These are phyloP conservation scores for Alitta virens DNA, from an alignment of 2,888 invertebrate genomes.

Conservation along the genomic window DNA sequence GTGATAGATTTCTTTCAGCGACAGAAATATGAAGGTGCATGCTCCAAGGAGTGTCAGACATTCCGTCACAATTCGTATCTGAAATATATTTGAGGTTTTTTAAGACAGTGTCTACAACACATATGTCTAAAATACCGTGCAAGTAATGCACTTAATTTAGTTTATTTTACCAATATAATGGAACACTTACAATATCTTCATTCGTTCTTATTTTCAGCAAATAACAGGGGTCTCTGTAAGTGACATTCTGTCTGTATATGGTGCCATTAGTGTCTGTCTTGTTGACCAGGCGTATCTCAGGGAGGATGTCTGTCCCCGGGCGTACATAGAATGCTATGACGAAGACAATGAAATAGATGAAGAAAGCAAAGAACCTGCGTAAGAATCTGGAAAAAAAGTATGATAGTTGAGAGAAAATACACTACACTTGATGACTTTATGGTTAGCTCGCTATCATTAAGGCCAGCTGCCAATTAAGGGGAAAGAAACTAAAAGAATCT, in stretches of 20 bases:
- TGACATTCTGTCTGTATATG: slow-evolving; percentile 7
- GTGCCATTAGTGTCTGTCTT: slow-evolving; percentile 7
- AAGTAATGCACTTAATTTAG: too few relatives aligned
- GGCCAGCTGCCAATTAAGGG: too few relatives aligned
- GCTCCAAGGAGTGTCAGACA: slow-evolving; percentile 78
- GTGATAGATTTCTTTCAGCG: slow-evolving; percentile 83
- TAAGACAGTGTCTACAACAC: too few relatives aligned
- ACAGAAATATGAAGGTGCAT: slow-evolving; percentile 78
- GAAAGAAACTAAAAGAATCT: too few relatives aligned
- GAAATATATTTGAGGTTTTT: too few relatives aligned
- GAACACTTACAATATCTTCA: slow-evolving; percentile 43
- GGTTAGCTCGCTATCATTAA: too few relatives aligned
- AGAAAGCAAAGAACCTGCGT: slow-evolving; percentile 85
- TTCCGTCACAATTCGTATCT: slow-evolving; percentile 72
- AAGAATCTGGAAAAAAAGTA: slow-evolving; percentile 81
- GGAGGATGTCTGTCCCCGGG: slow-evolving; percentile 60
- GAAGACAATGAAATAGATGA: slow-evolving; percentile 85
- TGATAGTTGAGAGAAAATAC: too few relatives aligned
- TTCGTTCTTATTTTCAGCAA: slow-evolving; percentile 40
- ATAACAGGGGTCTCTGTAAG: slow-evolving; percentile 46
- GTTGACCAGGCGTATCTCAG: neutral
- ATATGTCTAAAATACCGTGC: too few relatives aligned
- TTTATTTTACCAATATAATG: too few relatives aligned
- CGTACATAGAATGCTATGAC: slow-evolving; percentile 83
- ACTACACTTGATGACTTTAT: too few relatives aligned